Conservation (phyloP, 2,888 invertebrate genomes). For the Cryptocephalus moraei region DNA sequence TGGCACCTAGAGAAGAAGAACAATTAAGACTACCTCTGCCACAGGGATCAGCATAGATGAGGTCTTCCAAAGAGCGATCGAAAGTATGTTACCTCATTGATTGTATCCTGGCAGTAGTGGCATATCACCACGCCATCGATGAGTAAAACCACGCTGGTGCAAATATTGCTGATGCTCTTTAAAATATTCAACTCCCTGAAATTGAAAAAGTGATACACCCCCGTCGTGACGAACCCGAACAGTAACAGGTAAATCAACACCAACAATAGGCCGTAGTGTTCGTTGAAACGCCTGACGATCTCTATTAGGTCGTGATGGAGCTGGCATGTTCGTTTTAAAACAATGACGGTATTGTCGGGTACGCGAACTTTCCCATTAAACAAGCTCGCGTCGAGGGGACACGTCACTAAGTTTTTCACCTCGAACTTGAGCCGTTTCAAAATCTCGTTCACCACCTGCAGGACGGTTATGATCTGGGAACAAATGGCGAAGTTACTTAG, state of each 20-base stretch:
- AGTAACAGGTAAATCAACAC: slow-evolving; percentile 19
- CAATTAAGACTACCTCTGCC: no score
- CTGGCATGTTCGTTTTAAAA: slow-evolving; percentile 12
- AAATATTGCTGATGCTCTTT: background rate
- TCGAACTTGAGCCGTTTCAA: no score
- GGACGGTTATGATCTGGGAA: no score
- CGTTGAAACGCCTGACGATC: slow-evolving; percentile 17
- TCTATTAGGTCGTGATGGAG: slow-evolving; percentile 23
- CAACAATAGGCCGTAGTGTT: slow-evolving; percentile 20
- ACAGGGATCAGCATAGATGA: no score
- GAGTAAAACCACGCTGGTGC: slow-evolving; percentile 9
- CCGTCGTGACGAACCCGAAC: slow-evolving; percentile 21
- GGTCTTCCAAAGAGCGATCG: no score
- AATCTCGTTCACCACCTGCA: no score
- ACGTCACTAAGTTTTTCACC: no score
- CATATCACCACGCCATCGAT: slow-evolving; percentile 21
- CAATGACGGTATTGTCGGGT: background rate
- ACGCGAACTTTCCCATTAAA: no score
- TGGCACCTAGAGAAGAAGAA: no score
- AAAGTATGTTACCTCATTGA: slow-evolving; percentile 19
- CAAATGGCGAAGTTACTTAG: no score
- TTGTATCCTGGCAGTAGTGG: slow-evolving; percentile 20
- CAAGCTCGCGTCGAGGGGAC: no score
- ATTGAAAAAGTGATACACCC: slow-evolving; percentile 12
- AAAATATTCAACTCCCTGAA: background rate